phyloP scores from a whole-genome alignment of 2,888 invertebrate genomes.

The Drosophila flavopinicola region DNA sequence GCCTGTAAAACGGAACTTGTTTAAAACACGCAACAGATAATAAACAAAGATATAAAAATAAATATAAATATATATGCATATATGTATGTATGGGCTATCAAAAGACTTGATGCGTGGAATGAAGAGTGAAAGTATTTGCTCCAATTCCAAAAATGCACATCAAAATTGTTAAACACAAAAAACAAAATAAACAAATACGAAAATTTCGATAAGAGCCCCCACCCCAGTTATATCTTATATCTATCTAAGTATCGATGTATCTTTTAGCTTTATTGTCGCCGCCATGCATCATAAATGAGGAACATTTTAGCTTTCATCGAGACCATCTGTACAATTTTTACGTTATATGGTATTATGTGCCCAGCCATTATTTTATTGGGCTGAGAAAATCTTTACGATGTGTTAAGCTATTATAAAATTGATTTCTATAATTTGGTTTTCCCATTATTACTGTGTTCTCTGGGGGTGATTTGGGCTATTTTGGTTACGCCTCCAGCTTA shows the following conservation, averaged over 20 bases:
- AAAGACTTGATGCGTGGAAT: slow-evolving; percentile 16
- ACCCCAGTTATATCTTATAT: slow-evolving; percentile 3
- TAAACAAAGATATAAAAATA: slow-evolving; percentile 25
- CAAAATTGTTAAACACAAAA: slow-evolving; percentile 48
- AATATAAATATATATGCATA: slow-evolving; percentile 14
- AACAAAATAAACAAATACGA: slow-evolving; percentile 56
- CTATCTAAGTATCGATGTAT: slow-evolving; percentile 33
- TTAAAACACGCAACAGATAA: slow-evolving; percentile 38
- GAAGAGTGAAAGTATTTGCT: slow-evolving; percentile 60
- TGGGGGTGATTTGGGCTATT: slow-evolving; percentile 20
- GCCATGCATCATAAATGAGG: slow-evolving; percentile 62
- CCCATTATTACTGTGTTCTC: slow-evolving; percentile 5
- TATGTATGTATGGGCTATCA: slow-evolving; percentile 22
- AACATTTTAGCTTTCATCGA: slow-evolving; percentile 70
- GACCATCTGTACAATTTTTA: slow-evolving; percentile 51
- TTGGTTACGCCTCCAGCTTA: slow-evolving; percentile 34
- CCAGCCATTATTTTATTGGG: slow-evolving; percentile 45
- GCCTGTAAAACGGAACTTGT: slow-evolving; percentile 31
- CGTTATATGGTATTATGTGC: slow-evolving; percentile 11
- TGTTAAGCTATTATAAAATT: slow-evolving; percentile 65
- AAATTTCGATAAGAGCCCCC: slow-evolving; percentile 45
- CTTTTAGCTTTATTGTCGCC: slow-evolving; percentile 70
- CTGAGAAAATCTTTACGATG: slow-evolving; percentile 71
- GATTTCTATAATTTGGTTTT: slow-evolving; percentile 15
- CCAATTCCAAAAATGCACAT: slow-evolving; percentile 39